Evolutionary conservation across 53 echinoderm and acorn worm species (phyloP), one percentile per base, ranked within the genome.

Genomic region (Patiria pectinifera): DNA sequence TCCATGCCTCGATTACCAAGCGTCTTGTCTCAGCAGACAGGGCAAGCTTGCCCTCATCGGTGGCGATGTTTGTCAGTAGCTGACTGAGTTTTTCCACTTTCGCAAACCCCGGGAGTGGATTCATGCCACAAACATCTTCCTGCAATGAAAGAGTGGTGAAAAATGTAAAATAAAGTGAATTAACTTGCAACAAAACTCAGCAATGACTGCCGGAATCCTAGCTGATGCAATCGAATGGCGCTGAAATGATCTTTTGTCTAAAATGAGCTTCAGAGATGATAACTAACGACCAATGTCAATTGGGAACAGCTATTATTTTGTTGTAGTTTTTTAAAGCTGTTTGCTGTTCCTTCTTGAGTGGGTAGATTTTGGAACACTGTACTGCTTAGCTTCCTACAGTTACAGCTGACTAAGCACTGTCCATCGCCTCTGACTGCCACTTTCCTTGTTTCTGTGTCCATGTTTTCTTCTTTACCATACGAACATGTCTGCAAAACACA

Each of bases 71-170:
- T 70, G 85, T 85, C 10, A 91, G 60, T 3, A 94, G 44, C 48
- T 47, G 4, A 69, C 86, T 94, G 3, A 81, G 94, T 47, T 47
- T 66, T 71, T 94, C 94, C 70, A 94, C 91, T 71, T 91, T 10
- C 49, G 23, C 19, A 44, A 45, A 94, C 2, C 91, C 94, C 0
- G 91, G 85, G 2, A 94, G 49, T 15, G 78, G 91, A 66, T 91
- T 66, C 69, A 63, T 48, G 70, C 85, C 25, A 70, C 94, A 91
- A 13, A 93, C 84, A 84, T 94, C 91, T 85, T 94, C 91, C 78
- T 91, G 69, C 78, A 45, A 70, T 18, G 16, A 70, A 21, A 21
- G 19, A 13, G 16, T 18, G 16, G 21, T 14, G 4, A 5, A 5
- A 21, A 15, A 70, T 0, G 5, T 18, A 13, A 18, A 18, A 14